Base-by-base conservation (phyloP, 92 coral and sea anemone genomes). In the Palythoa caribaeorum region DNA sequence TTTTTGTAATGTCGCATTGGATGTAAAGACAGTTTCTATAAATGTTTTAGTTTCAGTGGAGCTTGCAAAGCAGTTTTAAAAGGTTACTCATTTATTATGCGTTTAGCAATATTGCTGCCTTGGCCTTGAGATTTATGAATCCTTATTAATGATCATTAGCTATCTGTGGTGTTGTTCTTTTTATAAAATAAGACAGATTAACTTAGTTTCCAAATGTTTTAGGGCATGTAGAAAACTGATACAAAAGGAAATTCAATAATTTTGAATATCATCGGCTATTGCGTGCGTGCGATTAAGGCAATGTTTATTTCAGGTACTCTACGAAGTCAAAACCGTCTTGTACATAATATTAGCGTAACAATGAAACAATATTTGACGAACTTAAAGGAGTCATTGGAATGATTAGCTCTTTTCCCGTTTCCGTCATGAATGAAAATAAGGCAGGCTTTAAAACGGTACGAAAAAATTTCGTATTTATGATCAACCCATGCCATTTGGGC, bases 301-400 rank as follows among this genome's bases (percentile, higher is more conserved):
- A 8, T 72, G 75, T 70, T 70, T 72, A 72, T 72, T 44, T 14
- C 53, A 38, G 78, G 47, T 38, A 73, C 55, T 73, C n/a, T 14
- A 44, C n/a, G 39, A 44, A 44, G 47, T n/a, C 35, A 73, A 73
- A 73, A 73, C 17, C n/a, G 52, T 73, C 47, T 44, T 38, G n/a
- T 63, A 6, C 28, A 1, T 3, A 68, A 14, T n/a, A 44, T 14
- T 59, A 14, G 65, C 16, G 19, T 14, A 59, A 59, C 65, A 9
- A 59, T 3, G 65, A 59, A 59, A 17, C 65, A 59, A 17, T 13
- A 13, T 59, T 59, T 59, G 16, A 17, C 19, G 14, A 59, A 59
- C 65, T 59, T 59, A 11, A 59, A 17, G 13, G 14, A 59, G 65
- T 59, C 65, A 17, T 59, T 59, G 5, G 65, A 59, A 59, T 59